phyloP scores from a whole-genome alignment of 2,888 invertebrate species.

The Archaeoteleia sp. region DNA sequence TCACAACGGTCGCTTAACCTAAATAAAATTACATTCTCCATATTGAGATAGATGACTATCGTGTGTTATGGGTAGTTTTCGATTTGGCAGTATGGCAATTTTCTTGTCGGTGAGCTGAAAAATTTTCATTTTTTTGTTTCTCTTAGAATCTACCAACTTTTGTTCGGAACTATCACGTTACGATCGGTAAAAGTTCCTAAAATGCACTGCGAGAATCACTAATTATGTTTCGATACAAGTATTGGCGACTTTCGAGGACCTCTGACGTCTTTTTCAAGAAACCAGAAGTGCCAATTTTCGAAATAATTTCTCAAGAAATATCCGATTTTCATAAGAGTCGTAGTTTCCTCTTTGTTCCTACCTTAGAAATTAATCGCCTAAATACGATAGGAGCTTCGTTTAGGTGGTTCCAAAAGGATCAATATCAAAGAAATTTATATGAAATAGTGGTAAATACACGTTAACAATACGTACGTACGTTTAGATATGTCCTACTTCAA shows the following conservation, averaged over 20 bases:
- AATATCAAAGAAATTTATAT: slow-evolving; percentile 54
- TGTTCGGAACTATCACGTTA: slow-evolving; percentile 35
- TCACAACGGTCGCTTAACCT: slow-evolving; percentile 70
- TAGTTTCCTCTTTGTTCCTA: slow-evolving; percentile 50
- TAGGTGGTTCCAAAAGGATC: slow-evolving; percentile 56
- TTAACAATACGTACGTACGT: slow-evolving; percentile 17
- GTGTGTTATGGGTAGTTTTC: slow-evolving; percentile 72
- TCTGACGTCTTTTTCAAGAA: no score
- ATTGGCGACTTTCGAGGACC: no score
- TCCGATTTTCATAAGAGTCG: no score
- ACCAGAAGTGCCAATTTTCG: no score
- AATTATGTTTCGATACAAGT: slow-evolving; percentile 12
- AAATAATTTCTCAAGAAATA: no score
- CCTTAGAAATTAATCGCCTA: slow-evolving; percentile 61
- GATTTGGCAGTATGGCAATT: slow-evolving; percentile 74
- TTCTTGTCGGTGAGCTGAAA: slow-evolving; percentile 66
- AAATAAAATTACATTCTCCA: slow-evolving; percentile 69
- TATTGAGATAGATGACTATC: slow-evolving; percentile 71
- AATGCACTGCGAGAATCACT: slow-evolving; percentile 5
- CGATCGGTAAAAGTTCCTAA: slow-evolving; percentile 14
- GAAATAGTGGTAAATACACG: slow-evolving; percentile 50
- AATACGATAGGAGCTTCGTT: slow-evolving; percentile 52
- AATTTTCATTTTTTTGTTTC: slow-evolving; percentile 60
- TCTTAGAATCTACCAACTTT: slow-evolving; percentile 48
- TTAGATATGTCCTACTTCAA: slow-evolving; percentile 45